phyloP scores from a whole-genome alignment of 2,888 invertebrate species.

The Stegana nigrithorax region DNA sequence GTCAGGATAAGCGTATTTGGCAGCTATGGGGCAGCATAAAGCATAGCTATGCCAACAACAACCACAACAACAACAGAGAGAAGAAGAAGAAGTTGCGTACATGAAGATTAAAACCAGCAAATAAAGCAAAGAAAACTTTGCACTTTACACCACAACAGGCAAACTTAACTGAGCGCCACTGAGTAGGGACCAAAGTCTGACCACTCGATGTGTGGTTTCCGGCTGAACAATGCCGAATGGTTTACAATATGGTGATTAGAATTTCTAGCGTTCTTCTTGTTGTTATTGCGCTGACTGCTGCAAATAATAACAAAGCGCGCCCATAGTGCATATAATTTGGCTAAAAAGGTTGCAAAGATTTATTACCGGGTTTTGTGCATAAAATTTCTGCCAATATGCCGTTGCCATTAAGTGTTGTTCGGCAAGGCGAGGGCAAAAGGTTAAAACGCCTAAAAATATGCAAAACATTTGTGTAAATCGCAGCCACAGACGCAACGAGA shows the following conservation, averaged over 20 bases:
- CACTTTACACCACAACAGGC: constrained; percentile 40
- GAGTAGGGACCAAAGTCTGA: too few species aligned
- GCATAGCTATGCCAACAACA: background rate
- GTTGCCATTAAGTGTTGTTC: background rate
- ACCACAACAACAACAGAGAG: background rate
- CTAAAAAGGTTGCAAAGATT: constrained; percentile 13
- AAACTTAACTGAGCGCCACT: constrained; percentile 5
- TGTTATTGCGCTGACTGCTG: too few species aligned
- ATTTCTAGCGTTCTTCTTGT: too few species aligned
- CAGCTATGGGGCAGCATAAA: background rate
- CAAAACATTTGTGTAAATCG: background rate
- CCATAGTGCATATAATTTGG: background rate
- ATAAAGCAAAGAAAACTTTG: constrained; percentile 47
- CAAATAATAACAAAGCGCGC: constrained; percentile 7
- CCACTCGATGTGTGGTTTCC: background rate
- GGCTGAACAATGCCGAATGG: constrained; percentile 1
- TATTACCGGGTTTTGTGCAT: constrained; percentile 8
- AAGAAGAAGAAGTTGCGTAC: constrained; percentile 1
- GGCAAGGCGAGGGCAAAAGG: background rate
- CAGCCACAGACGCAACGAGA: too few species aligned
- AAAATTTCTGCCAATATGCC: constrained; percentile 10
- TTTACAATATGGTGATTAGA: too few species aligned
- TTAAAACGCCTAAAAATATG: background rate
- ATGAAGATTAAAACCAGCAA: too few species aligned
- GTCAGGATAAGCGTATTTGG: background rate